phyloP scores from a whole-genome alignment of 2,113 vertebrate genomes.

The Isurus oxyrinchus region DNA sequence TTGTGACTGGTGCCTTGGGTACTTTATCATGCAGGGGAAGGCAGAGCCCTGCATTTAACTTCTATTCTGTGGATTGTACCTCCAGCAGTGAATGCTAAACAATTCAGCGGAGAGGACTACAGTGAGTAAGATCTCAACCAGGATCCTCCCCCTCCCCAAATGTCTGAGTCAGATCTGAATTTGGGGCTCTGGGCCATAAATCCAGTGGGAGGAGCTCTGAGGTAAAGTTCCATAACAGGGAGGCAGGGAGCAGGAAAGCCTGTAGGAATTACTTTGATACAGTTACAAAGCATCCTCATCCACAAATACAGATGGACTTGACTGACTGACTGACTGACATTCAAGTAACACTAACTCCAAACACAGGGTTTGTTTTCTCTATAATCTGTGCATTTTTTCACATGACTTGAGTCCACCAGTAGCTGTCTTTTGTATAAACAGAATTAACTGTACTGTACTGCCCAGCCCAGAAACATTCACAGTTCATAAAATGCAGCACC shows the following conservation, averaged over 20 bases:
- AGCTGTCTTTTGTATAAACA: not conserved
- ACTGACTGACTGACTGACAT: not conserved
- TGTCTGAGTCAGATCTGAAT: not conserved
- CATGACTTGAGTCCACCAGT: not conserved
- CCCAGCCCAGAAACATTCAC: not conserved
- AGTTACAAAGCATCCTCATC: not conserved
- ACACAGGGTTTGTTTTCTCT: not conserved
- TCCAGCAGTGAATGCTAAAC: not conserved
- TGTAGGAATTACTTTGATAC: no score
- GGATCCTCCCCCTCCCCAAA: not conserved
- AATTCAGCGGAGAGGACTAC: not conserved
- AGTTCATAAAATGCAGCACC: not conserved
- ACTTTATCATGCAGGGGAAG: not conserved
- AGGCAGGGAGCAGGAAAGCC: conserved; percentile 13
- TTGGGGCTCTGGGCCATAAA: not conserved
- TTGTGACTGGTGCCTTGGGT: not conserved
- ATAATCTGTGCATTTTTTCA: not conserved
- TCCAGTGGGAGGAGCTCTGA: not conserved
- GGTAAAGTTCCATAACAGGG: not conserved
- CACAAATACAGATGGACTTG: not conserved
- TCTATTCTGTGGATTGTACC: not conserved
- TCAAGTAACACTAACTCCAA: not conserved
- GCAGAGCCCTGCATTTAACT: not conserved
- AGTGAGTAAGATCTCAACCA: not conserved
- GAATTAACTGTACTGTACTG: not conserved